Evolutionary conservation across 2,797 vertebrate genomes (phyloP).

Genomic region (Myiotriccus ornatus): DNA sequence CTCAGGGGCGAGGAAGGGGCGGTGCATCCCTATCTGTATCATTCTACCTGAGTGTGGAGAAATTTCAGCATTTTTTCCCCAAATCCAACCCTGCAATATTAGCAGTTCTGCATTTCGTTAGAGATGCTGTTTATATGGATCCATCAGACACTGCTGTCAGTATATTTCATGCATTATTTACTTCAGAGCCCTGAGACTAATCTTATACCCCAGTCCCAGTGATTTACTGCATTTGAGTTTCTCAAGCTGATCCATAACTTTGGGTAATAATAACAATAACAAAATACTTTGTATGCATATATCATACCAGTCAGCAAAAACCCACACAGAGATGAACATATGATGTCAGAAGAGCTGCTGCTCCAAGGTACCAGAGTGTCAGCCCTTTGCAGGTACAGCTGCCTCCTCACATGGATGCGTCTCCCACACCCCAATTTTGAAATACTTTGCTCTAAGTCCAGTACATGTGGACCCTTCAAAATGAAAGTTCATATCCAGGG

Average conservation of each 20-base stretch:
- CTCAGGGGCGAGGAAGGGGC: rapidly evolving
- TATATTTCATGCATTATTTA: conserved; percentile 67
- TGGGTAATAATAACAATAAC: conserved; percentile 62
- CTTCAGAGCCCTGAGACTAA: conserved; percentile 59
- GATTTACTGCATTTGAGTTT: conserved; percentile 60
- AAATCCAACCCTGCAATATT: neutral
- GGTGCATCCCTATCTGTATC: neutral
- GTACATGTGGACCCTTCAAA: rapidly evolving
- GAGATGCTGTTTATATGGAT: conserved; percentile 55
- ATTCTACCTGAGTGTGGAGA: rapidly evolving
- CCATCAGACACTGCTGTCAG: conserved; percentile 52
- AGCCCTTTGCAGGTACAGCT: neutral
- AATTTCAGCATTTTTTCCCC: neutral
- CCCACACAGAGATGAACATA: neutral
- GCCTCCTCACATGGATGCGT: rapidly evolving
- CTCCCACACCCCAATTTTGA: neutral
- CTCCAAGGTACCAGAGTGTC: rapidly evolving
- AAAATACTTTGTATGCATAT: conserved; percentile 54
- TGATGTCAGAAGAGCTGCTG: rapidly evolving
- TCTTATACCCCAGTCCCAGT: conserved; percentile 37
- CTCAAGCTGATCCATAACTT: conserved; percentile 67
- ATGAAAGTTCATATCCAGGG: neutral
- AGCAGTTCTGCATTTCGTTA: conserved; percentile 46
- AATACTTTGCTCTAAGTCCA: neutral
- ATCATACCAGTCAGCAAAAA: conserved; percentile 48